Evolutionary conservation across 92 coral and sea anemone species (phyloP).

Genomic region (Zoanthus solanderi): DNA sequence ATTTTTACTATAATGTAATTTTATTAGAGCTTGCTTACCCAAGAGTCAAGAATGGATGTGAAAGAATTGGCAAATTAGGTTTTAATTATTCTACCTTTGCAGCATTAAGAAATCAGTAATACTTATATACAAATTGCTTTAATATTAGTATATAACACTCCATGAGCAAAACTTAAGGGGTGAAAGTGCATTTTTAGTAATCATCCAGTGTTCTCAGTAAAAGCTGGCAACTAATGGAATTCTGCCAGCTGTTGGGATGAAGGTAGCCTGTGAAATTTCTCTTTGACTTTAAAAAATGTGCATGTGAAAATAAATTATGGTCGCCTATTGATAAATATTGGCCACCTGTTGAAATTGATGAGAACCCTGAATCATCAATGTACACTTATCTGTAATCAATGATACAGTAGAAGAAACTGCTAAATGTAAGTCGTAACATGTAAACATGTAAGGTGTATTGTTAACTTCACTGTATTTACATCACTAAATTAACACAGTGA

Average conservation of each 20-base stretch:
- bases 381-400: no score
- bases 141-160: not conserved
- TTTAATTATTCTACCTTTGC: slow-evolving; percentile 49
- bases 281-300: no score
- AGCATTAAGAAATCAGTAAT: not conserved
- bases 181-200: not conserved
- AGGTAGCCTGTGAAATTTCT: no score
- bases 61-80: slow-evolving; percentile 65
- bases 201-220: not conserved
- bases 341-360: no score
- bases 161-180: not conserved
- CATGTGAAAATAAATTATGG: no score
- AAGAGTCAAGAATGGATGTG: slow-evolving; percentile 57
- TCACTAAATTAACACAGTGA: no score
- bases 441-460: not conserved
- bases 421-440: not conserved
- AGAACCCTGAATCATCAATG: no score
- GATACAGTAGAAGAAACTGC: not conserved
- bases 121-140: not conserved
- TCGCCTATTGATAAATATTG: no score
- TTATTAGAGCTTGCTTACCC: slow-evolving; percentile 70
- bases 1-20: slow-evolving; percentile 55
- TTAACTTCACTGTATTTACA: not conserved
- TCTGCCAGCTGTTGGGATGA: not conserved
- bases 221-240: no score